A percentile compares a stretch with the other conserved stretches of the same genome.
Evolutionary conservation across 2,113 vertebrate genomes (phyloP).

Genomic region (Thalassoma bifasciatum): DNA sequence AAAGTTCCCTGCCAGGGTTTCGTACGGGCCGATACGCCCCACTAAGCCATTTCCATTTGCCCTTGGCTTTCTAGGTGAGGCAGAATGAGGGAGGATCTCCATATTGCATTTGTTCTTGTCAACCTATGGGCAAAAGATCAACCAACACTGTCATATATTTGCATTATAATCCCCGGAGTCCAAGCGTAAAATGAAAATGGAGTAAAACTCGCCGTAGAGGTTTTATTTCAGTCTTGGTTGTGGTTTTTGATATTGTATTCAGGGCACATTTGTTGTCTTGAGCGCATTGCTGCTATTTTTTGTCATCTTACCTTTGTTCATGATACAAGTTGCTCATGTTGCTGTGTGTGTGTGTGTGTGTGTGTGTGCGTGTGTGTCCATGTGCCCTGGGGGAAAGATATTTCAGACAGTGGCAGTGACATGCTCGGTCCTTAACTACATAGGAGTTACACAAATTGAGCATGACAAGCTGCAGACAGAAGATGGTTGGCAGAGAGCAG

Average conservation of each 20-base stretch:
- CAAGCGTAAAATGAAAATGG: conserved; percentile 48
- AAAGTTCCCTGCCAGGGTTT: conserved; percentile 67
- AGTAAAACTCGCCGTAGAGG: conserved; percentile 49
- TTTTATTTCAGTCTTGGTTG: conserved; percentile 23
- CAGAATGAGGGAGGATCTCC: conserved; percentile 69
- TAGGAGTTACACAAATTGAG: conserved; percentile 69
- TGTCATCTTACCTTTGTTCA: conserved; percentile 38
- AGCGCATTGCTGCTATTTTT: conserved; percentile 28
- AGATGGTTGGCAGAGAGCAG: conserved; percentile 53
- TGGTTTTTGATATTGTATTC: conserved; percentile 41
- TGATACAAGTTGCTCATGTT: neutral
- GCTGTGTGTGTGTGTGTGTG: conserved; percentile 25
- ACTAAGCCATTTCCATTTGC: conserved; percentile 76
- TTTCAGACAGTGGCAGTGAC: conserved; percentile 54
- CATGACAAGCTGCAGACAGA: conserved; percentile 70
- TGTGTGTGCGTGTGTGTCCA: conserved; percentile 1
- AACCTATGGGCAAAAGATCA: conserved; percentile 73
- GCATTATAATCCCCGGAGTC: conserved; percentile 74
- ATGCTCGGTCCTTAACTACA: conserved; percentile 47
- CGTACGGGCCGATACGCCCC: conserved; percentile 65
- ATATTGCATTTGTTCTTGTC: conserved; percentile 80
- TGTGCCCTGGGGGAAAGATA: conserved; percentile 48
- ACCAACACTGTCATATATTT: conserved; percentile 73
- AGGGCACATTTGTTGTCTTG: conserved; percentile 13
- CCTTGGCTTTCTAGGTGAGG: conserved; percentile 75